These are phyloP conservation scores for Rhimphoctona megacephalus DNA, from an alignment of 2,888 invertebrate species.

Conservation along the genomic window DNA sequence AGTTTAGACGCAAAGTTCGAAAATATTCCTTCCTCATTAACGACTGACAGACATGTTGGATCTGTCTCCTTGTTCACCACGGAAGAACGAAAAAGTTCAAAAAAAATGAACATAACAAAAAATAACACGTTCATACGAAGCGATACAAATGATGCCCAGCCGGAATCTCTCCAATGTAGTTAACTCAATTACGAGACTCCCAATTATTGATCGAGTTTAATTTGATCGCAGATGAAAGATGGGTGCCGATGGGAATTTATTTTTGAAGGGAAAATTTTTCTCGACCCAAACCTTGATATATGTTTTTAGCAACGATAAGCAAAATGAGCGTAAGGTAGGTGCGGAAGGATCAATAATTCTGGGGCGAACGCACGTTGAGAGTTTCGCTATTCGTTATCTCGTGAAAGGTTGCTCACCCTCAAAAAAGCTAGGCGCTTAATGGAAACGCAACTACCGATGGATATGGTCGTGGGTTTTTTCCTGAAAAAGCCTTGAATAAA, in stretches of 20 bases:
- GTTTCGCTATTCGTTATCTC: background rate
- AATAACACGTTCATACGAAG: background rate
- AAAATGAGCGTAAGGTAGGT: background rate
- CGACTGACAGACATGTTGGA: background rate
- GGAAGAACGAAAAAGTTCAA: background rate
- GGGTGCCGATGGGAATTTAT: background rate
- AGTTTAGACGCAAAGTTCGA: background rate
- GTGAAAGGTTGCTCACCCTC: background rate
- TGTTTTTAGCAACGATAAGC: background rate
- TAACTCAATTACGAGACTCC: background rate
- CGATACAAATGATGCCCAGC: background rate
- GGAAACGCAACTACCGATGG: background rate
- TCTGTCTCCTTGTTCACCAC: background rate
- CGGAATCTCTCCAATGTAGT: background rate
- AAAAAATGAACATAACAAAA: background rate
- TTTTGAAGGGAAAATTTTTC: background rate
- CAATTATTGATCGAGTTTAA: background rate
- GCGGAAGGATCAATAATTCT: background rate
- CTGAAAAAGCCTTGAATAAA: constrained; percentile 16
- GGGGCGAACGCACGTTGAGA: background rate
- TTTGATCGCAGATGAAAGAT: background rate
- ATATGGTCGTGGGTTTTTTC: background rate
- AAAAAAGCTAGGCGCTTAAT: background rate
- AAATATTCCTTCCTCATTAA: constrained; percentile 1
- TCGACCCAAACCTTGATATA: background rate